Evolutionary conservation across 2,888 invertebrate genomes (phyloP), one percentile per base, ranked within the genome.

Genomic region (Pristionchus arcanus): DNA sequence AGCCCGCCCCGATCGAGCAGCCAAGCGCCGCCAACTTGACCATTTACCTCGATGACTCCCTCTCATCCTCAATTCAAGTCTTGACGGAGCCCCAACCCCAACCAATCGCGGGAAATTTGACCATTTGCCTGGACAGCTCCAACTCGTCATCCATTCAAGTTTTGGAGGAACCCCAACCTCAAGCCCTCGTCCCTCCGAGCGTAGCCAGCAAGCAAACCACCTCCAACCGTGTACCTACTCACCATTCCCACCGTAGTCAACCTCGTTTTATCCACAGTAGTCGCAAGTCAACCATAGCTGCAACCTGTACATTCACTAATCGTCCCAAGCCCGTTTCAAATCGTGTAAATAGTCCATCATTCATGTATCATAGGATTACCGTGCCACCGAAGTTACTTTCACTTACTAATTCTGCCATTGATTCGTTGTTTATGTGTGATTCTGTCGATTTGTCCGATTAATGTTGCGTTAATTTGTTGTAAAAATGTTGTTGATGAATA

Each of bases 391-490:
- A 81, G 49, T 13, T 81, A 81, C 81, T 42, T 53, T 42, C 42
- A 81, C n/a, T 53, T 15, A 81, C 81, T 5, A 81, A 81, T 19
- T 9, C 81, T 16, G 81, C 81, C 81, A 81, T 81, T 53, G 81
- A 81, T 2, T n/a, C 49, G 49, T 25, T 81, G 25, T 81, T 77
- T 21, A 5, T 77, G 21, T 42, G 42, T 42, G 42, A 77, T 71
- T 71, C 15, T n/a, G n/a, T 66, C 66, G 66, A 68, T 28, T 25
- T n/a, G 2, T n/a, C 34, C 34, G 15, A 34, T 34, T 71, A 77
- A 77, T 21, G n/a, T 77, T 74, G 74, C 31, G 15, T 25, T 42
- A 77, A 21, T 11, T 77, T 42, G 74, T 77, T 81, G 42, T 59
- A 49, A 49, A 77, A 3, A 59, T 55, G n/a, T 49, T 55, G n/a